A percentile compares a stretch with the other conserved stretches of the same genome.
These are phyloP conservation scores for Nemoura dubitans DNA, from an alignment of 2,888 invertebrate genomes.

Conservation along the genomic window DNA sequence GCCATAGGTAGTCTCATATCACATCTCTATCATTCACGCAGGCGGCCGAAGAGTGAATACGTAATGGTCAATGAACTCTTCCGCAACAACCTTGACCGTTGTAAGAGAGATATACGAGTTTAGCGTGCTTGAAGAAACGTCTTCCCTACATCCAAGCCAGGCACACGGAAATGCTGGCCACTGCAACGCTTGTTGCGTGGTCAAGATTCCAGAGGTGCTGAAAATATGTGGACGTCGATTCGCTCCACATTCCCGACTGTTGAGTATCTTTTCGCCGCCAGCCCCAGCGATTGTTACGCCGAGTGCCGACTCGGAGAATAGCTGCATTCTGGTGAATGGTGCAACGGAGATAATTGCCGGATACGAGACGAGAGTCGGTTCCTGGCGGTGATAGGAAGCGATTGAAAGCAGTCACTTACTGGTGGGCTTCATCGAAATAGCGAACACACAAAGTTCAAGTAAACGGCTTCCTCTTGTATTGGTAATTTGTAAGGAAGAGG, in stretches of 20 bases:
- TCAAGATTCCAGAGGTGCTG: conserved; percentile 9
- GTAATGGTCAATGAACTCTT: conserved; percentile 32
- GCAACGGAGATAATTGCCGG: background rate
- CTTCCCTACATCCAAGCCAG: background rate
- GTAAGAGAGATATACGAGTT: conserved; percentile 1
- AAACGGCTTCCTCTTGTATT: background rate
- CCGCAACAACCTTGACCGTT: conserved; percentile 31
- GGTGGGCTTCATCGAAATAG: background rate
- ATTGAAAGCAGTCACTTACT: background rate
- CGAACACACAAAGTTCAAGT: background rate
- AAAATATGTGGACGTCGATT: background rate
- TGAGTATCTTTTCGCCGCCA: background rate
- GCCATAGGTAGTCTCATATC: background rate
- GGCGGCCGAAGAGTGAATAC: conserved; percentile 15
- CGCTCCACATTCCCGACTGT: background rate
- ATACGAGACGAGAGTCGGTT: background rate
- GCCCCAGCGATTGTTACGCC: background rate
- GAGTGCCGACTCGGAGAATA: background rate
- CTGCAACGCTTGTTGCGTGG: background rate
- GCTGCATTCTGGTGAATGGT: background rate
- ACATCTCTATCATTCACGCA: conserved; percentile 2
- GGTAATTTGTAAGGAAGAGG: background rate
- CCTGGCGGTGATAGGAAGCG: background rate
- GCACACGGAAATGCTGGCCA: conserved; percentile 20
- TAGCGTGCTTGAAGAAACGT: background rate